Base-by-base conservation (phyloP, 2,888 invertebrate genomes). In the Aproaerema taeniolella region DNA sequence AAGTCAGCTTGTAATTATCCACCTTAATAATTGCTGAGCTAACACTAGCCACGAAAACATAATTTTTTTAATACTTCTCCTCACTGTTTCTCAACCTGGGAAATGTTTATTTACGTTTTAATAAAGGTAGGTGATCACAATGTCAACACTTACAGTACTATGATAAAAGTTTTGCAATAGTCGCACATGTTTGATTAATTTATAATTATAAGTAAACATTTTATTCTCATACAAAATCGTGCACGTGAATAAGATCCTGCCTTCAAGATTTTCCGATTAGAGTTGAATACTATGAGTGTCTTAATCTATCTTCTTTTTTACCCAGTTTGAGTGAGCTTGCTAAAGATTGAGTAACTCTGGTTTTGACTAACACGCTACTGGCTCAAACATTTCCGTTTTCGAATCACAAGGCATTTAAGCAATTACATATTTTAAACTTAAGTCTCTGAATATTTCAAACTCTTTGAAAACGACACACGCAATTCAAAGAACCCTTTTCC, bases 1-100 rank as follows among this genome's bases (percentile, higher is more conserved):
- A 47, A 56, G 49, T 50, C 55, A 56, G 45, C 41, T 39, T 38
- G 33, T 41, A 39, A 44, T 48, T 49, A 47, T 39, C 41, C 42
- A 38, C 43, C 44, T 41, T 46, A 41, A 49, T 53, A 52, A 55
- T 46, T 36, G 39, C 28, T 32, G 38, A 30, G 43, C 46, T 40
- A 43, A 46, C 47, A 11, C 26, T 13, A 7, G 26, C 17, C 26
- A 24, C 29, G 34, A 34, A 34, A 34, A 12, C 13, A n/a, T 25
- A 25, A 24, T 26, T 3, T 5, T 26, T 2, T 20, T 20, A 20
- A 6, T 20, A 20, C 5, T 20, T 20, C 20, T 6, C 20, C 4
- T 8, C 20, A 20, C 4, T 8, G 8, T 20, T 20, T 20, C n/a
- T n/a, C n/a, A n/a, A n/a, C n/a, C n/a, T n/a, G n/a, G n/a, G n/a